phyloP scores from a whole-genome alignment of 2,113 vertebrate species.

The Axis porcinus region DNA sequence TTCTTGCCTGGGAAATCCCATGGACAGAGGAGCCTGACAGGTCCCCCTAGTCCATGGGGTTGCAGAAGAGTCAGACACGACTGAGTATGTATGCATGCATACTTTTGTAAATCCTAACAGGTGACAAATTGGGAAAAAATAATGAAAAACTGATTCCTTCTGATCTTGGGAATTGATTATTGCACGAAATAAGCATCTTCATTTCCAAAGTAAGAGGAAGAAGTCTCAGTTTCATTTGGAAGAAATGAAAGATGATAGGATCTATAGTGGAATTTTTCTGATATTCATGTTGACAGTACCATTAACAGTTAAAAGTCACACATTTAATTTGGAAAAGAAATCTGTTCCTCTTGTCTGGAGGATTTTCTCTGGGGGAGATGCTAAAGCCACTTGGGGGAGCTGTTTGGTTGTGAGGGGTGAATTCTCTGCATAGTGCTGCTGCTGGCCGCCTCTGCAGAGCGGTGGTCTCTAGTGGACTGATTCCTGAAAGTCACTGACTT shows the following conservation, averaged over 20 bases:
- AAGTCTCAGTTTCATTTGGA: background rate
- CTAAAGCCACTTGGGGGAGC: background rate
- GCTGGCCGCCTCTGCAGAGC: background rate
- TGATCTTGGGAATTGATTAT: background rate
- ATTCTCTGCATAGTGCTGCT: background rate
- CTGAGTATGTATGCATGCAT: background rate
- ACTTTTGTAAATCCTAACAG: background rate
- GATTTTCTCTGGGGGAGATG: background rate
- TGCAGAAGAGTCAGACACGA: background rate
- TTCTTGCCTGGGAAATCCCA: background rate
- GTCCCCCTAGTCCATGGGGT: background rate
- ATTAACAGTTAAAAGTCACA: background rate
- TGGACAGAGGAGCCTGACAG: background rate
- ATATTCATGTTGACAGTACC: background rate
- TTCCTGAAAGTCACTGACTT: background rate
- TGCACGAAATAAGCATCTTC: background rate
- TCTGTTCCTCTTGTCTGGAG: background rate
- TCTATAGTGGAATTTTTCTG: background rate
- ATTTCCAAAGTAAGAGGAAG: background rate
- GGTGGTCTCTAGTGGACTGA: background rate
- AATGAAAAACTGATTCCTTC: background rate
- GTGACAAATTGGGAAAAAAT: background rate
- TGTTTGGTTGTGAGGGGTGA: background rate
- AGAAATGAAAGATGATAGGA: conserved; percentile 1
- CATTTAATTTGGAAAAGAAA: background rate